Evolutionary conservation across 2,888 invertebrate genomes (phyloP).

Genomic region (Pammene aurita): DNA sequence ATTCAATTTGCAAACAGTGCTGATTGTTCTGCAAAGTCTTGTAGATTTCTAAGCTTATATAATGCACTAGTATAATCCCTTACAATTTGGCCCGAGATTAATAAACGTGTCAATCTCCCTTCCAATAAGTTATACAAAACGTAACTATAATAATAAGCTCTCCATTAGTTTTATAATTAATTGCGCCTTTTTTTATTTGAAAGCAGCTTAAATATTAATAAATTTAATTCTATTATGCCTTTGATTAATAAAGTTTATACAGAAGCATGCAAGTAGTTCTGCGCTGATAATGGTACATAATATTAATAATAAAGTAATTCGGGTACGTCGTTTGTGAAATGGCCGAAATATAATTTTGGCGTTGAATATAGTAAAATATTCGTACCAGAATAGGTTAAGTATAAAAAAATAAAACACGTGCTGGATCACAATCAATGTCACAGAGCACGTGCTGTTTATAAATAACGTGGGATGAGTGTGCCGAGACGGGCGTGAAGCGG

Average conservation of each 20-base stretch:
- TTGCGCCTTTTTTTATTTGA: slow-evolving; percentile 7
- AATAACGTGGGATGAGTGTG: slow-evolving; percentile 49
- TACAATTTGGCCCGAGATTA: neutral
- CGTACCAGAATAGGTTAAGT: slow-evolving; percentile 23
- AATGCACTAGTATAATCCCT: neutral
- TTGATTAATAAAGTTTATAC: too few relatives aligned
- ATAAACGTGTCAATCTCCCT: neutral
- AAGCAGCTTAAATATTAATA: slow-evolving; percentile 11
- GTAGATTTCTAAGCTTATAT: neutral
- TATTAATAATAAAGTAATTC: slow-evolving; percentile 19
- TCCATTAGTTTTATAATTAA: slow-evolving; percentile 23
- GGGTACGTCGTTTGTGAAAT: slow-evolving; percentile 28
- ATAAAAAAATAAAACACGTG: slow-evolving; percentile 32
- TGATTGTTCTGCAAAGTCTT: too few relatives aligned
- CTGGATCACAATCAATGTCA: slow-evolving; percentile 32
- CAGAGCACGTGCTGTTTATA: slow-evolving; percentile 39
- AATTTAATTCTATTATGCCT: slow-evolving; percentile 5
- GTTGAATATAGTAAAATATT: slow-evolving; percentile 21
- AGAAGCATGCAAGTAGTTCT: too few relatives aligned
- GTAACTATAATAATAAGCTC: slow-evolving; percentile 37
- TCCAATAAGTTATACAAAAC: slow-evolving; percentile 15
- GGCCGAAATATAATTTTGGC: slow-evolving; percentile 14
- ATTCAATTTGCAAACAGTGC: too few relatives aligned
- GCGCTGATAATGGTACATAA: neutral
- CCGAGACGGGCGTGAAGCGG: slow-evolving; percentile 50